Conservation (phyloP, 2,113 vertebrate species). For the Myocastor coypus region DNA sequence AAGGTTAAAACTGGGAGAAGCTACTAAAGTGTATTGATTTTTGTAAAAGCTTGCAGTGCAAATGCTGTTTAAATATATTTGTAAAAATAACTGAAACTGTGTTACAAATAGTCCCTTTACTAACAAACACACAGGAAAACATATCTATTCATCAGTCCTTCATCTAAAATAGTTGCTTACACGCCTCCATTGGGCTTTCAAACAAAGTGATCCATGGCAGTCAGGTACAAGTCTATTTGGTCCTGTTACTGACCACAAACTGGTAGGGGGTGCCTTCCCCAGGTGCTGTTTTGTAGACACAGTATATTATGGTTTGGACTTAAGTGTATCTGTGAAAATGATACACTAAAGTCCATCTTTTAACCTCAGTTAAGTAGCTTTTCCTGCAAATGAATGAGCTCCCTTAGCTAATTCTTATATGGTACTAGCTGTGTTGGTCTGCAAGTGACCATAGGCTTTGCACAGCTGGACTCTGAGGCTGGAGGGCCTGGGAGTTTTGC, state of each 20-base stretch:
- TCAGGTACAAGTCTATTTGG: not conserved
- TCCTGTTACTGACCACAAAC: not conserved
- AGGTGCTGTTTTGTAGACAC: not conserved
- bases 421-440: not conserved
- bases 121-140: not conserved
- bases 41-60: not conserved
- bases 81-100: not conserved
- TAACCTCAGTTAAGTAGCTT: not conserved
- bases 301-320: not conserved
- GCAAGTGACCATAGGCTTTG: not conserved
- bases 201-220: not conserved
- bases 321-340: not conserved
- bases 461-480: not conserved
- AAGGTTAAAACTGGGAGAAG: not conserved
- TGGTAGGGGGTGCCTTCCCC: not conserved
- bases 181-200: not conserved
- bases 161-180: not conserved
- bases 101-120: conserved; percentile 14
- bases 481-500: not conserved
- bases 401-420: not conserved
- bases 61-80: conserved; percentile 15
- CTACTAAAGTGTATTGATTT: not conserved
- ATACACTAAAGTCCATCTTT: not conserved
- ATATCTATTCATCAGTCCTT: not conserved
- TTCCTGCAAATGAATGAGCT: not conserved